Base-by-base conservation (phyloP, 2,797 vertebrate species). In the Malurus splendens region DNA sequence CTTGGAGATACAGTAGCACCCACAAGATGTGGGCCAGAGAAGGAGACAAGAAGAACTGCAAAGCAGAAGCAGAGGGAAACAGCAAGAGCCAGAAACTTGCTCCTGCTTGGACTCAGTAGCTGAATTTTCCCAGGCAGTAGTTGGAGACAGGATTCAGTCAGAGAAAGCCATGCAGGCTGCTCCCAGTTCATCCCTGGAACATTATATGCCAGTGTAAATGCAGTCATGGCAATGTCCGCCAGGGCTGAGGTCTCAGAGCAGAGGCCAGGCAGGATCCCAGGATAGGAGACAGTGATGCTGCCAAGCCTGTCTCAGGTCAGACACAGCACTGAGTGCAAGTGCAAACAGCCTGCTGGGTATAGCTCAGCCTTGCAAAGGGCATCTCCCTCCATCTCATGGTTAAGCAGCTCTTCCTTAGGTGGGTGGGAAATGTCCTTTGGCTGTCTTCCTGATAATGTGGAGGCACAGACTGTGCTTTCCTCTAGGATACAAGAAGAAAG, bases 381-480 rank as follows among this genome's bases (percentile, higher is more conserved):
- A 57, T 77, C 25, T 75, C 62, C 75, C 71, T 79, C 27, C 36
- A 10, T 56, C 64, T 83, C 45, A 28, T 0, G 4, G 64, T 86
- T 73, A 56, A 79, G 60, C 42, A 82, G 39, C 67, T 42, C 25
- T 90, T 84, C 56, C 33, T 66, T 86, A 78, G 1, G 14, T 92
- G 80, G 71, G 60, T 75, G 77, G 71, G 42, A 92, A 70, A 41
- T 87, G 87, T 90, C 89, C 93, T 94, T 84, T 94, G 93, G 74
- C 87, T 52, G 1, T 41, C 30, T 84, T 94, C 62, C 87, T 93
- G 60, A n/a, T 81, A 86, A 66, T 14, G 48, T 90, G 74, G 87
- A 93, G 77, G 86, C 89, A 93, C 92, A 94, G 89, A 70, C 89
- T 94, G 87, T 92, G 74, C 91, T 86, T 93, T 86, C 74, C 71